These are phyloP conservation scores for Melanogrammus aeglefinus DNA, from an alignment of 2,797 vertebrate genomes.

Conservation along the genomic window DNA sequence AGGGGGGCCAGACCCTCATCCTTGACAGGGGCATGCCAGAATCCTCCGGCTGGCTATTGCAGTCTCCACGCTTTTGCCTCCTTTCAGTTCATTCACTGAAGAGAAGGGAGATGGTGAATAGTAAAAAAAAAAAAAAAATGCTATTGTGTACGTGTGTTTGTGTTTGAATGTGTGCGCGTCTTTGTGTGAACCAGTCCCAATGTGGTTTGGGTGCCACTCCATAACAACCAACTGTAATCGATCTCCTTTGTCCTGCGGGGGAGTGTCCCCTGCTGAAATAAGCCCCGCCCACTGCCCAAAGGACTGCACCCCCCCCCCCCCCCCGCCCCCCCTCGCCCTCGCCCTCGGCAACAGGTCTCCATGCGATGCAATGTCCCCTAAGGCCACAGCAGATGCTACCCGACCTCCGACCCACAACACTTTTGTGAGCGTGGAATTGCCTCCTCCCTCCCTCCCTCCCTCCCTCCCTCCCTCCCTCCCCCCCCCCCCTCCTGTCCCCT, in stretches of 20 bases:
- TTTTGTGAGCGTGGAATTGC: conserved; percentile 79
- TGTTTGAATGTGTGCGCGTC: neutral
- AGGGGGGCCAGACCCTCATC: conserved; percentile 56
- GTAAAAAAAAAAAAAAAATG: neutral
- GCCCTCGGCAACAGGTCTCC: conserved; percentile 76
- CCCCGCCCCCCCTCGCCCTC: conserved; percentile 41
- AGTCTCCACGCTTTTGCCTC: neutral
- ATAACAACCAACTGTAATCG: conserved; percentile 55
- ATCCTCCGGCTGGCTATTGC: conserved; percentile 45
- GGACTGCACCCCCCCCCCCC: conserved; percentile 48
- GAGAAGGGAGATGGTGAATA: neutral
- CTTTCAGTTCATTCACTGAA: neutral
- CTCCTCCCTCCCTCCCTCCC: conserved; percentile 63
- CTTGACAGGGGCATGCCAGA: conserved; percentile 54
- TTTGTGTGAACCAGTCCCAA: neutral
- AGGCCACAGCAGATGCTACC: conserved; percentile 87
- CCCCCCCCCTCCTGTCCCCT: conserved; percentile 34
- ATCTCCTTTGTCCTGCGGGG: conserved; percentile 61
- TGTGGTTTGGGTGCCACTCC: conserved; percentile 25
- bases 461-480: conserved; percentile 64
- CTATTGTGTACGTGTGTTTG: neutral
- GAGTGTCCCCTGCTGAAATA: conserved; percentile 49
- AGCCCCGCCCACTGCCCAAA: conserved; percentile 62
- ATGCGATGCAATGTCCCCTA: conserved; percentile 77
- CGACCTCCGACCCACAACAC: conserved; percentile 85